Base-by-base conservation (phyloP, 2,888 invertebrate genomes). In the Byasa hedistus region DNA sequence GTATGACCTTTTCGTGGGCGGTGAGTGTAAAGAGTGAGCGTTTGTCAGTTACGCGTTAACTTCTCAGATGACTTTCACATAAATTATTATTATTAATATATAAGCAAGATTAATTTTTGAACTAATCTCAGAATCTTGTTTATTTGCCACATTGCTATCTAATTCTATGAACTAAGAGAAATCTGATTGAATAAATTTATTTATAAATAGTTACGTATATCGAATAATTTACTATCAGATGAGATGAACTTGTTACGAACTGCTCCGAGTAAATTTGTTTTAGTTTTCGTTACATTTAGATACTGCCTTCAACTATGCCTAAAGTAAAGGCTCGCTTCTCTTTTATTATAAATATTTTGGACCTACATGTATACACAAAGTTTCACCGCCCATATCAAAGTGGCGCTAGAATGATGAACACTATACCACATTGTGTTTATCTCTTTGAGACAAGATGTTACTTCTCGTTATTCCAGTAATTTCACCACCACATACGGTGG, bases 1-100 rank as follows among this genome's bases (percentile, higher is more conserved):
- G 22, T 12, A 61, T 61, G 39, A 22, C 44, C 59, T 22, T 24
- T 32, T 36, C 23, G 61, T 56, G 56, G 44, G 56, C 44, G 39
- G 56, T 24, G 55, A 23, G 17, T 54, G 55, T 55, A 55, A 24
- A 12, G 21, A 62, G 24, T 39, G 10, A 62, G 55, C 56, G 23
- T 56, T 62, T 24, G 44, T 44, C 48, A 44, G 48, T 23, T 21
- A 24, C 44, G 24, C 44, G 24, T 59, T n/a, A 22, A 39, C 36
- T 59, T 57, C 57, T 36, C 21, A n/a, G 36, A 36, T 10, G n/a
- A 23, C 23, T 48, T 59, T 48, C n/a, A 48, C 48, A 22, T 54
- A 48, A 21, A 27, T 55, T 44, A 44, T 57, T 57, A 22, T 32
- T 36, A 57, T n/a, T 39, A 48, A 19, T 7, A 23, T 24, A 15